Conservation (phyloP, 2,113 vertebrate species). For the Stigmatopora nigra region DNA sequence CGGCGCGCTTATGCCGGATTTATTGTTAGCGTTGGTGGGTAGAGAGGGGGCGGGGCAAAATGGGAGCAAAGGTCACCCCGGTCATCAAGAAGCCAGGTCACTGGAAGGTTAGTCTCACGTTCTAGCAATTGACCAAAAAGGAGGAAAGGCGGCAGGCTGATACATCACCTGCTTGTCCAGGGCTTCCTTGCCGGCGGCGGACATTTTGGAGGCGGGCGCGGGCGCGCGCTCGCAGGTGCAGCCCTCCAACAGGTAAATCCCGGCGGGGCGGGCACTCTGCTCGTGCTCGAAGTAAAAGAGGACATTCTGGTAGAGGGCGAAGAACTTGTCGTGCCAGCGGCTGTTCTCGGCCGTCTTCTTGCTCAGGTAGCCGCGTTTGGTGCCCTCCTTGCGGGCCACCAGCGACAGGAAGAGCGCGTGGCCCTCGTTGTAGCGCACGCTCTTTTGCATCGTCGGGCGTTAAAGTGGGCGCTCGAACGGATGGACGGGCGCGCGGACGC, state of each 20-base stretch:
- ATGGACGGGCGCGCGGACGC: no score
- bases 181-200: slow-evolving; percentile 75
- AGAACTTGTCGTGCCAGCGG: slow-evolving; percentile 96
- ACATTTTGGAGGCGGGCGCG: slow-evolving; percentile 72
- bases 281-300: slow-evolving; percentile 96
- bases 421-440: slow-evolving; percentile 92
- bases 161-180: slow-evolving; percentile 88
- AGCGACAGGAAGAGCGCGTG: slow-evolving; percentile 87
- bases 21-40: neutral
- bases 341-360: slow-evolving; percentile 93
- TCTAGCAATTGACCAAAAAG: no score
- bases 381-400: slow-evolving; percentile 90
- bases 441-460: slow-evolving; percentile 82
- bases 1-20: neutral
- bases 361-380: slow-evolving; percentile 86
- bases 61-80: no score
- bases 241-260: slow-evolving; percentile 95
- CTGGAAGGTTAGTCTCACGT: no score
- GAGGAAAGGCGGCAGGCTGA: no score
- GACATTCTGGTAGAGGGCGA: slow-evolving; percentile 92
- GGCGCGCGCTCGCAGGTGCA: slow-evolving; percentile 88
- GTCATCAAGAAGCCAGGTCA: no score
- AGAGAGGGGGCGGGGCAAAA: neutral
- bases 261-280: slow-evolving; percentile 86
- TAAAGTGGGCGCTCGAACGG: no score